Conservation (phyloP, 2,888 invertebrate species). For the Drosophila prolongata region DNA sequence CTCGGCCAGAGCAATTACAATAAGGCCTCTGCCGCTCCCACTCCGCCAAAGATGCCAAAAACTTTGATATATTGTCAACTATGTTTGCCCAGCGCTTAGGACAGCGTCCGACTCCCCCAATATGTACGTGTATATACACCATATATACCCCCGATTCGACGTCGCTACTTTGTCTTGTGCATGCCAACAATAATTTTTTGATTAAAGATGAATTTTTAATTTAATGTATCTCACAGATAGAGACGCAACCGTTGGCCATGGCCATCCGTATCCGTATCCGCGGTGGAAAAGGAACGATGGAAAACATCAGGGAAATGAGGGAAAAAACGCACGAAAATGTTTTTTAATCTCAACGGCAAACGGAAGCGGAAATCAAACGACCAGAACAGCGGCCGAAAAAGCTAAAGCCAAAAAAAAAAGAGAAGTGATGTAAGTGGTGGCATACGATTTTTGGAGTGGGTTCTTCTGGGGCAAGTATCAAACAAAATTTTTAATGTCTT, state of each 20-base stretch:
- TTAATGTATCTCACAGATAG: conserved; percentile 79
- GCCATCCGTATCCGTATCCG: conserved; percentile 29
- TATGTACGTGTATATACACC: not conserved
- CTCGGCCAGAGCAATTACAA: conserved; percentile 26
- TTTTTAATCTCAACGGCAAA: conserved; percentile 83
- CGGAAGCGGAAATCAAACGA: conserved; percentile 84
- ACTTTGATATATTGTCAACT: conserved; percentile 76
- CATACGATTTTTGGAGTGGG: conserved; percentile 14
- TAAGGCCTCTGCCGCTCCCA: conserved; percentile 16
- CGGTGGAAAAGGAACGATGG: conserved; percentile 29
- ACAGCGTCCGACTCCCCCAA: not conserved
- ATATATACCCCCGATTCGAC: conserved; percentile 3
- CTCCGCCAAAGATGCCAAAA: conserved; percentile 32
- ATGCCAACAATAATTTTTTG: conserved; percentile 83
- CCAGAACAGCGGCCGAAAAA: conserved; percentile 75
- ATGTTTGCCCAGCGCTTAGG: conserved; percentile 52
- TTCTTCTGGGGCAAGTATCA: conserved; percentile 60
- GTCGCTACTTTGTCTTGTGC: conserved; percentile 63
- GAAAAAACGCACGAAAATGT: conserved; percentile 73
- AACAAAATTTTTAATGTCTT: conserved; percentile 78
- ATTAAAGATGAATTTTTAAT: conserved; percentile 84
- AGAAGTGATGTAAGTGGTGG: conserved; percentile 29
- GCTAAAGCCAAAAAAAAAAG: conserved; percentile 12
- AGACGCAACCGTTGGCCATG: conserved; percentile 56
- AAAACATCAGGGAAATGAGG: conserved; percentile 68